A percentile compares a stretch with the other conserved stretches of the same genome.
phyloP scores from a whole-genome alignment of 2,888 invertebrate species.

The Meiosimyza decipiens region DNA sequence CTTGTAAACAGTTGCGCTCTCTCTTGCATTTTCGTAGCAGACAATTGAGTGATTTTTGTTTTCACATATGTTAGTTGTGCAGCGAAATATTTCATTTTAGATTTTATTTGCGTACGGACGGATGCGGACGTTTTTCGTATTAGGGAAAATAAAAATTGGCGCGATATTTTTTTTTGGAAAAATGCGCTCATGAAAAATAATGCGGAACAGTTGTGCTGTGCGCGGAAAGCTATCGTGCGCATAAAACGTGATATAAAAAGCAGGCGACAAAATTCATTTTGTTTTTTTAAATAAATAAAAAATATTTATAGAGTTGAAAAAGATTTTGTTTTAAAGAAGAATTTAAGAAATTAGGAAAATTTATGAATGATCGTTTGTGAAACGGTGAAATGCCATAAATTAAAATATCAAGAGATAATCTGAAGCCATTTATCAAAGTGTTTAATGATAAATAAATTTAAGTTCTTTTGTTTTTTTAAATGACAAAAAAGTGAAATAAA shows the following conservation, averaged over 20 bases:
- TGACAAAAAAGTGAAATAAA: no score
- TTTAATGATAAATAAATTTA: neutral
- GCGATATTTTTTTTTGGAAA: neutral
- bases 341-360: conserved; percentile 14
- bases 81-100: conserved; percentile 43
- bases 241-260: conserved; percentile 33
- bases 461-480: neutral
- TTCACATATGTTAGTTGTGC: conserved; percentile 6
- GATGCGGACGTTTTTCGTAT: conserved; percentile 46
- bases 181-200: conserved; percentile 8
- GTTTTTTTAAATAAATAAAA: conserved; percentile 11
- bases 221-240: conserved; percentile 27
- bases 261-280: neutral
- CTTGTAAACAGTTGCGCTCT: no score
- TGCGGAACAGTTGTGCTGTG: conserved; percentile 17
- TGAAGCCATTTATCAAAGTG: conserved; percentile 30
- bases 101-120: conserved; percentile 54
- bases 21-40: neutral
- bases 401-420: conserved; percentile 26
- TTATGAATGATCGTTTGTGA: conserved; percentile 24
- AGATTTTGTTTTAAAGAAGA: no score
- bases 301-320: neutral
- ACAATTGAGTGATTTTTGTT: conserved; percentile 6
- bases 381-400: conserved; percentile 1
- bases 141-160: neutral